Base-by-base conservation (phyloP, 2,113 vertebrate species). In the Malurus elegans region DNA sequence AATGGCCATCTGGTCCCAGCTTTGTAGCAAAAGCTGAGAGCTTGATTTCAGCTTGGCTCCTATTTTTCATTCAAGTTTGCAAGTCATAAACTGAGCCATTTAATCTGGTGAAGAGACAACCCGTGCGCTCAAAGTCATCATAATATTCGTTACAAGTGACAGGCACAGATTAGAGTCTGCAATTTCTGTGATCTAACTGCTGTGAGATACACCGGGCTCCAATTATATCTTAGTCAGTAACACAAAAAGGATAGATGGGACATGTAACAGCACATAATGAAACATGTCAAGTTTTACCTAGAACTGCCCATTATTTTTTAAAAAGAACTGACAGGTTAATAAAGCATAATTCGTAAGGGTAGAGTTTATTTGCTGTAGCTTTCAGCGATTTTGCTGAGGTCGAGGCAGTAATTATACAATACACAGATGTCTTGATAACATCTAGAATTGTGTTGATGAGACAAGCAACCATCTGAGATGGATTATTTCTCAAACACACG, bases 271-370 rank as follows among this genome's bases (percentile, higher is more conserved):
- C 79, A 86, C 26, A 3, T 88, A 97, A 94, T 95, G 83, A 94
- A 97, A 95, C 64, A 28, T 62, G 92, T 86, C 94, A 93, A 74
- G 51, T 76, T 94, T 71, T 61, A 93, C 92, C 93, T 88, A 54
- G 51, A 93, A 88, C 75, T 85, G 89, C 67, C 94, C 92, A 86
- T 94, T 96, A 94, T 88, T 92, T 90, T 95, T 86, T n/a, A 94
- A 90, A 51, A 82, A 79, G 60, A 94, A 51, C 62, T 94, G 96
- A 92, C 84, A 93, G 74, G 83, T 95, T 96, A 88, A 96, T 91
- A 93, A 94, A 92, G 69, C 56, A 74, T 92, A 92, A 95, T 95
- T 91, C 84, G 16, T 92, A 78, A 44, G 78, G 64, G 58, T 69
- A 95, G 71, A 64, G 62, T 95, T 96, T 93, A 96, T 88, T 96